These are phyloP conservation scores for Chironomus striatipennis DNA, from an alignment of 1,140 invertebrate species.

Conservation along the genomic window DNA sequence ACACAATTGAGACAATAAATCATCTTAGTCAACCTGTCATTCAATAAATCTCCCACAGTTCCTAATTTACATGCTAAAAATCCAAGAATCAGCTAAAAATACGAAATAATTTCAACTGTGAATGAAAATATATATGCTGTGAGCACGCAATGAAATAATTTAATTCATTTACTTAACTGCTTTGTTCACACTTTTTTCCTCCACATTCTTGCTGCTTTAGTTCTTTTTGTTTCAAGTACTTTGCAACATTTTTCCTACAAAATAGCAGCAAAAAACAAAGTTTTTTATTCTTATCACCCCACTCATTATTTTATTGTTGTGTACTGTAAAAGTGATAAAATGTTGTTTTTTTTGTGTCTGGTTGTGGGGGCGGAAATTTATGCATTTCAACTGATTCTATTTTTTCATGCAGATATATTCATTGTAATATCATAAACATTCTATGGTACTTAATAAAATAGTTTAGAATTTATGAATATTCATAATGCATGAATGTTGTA, in stretches of 20 bases:
- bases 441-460: neutral
- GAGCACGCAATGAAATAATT: conserved; percentile 21
- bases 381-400: neutral
- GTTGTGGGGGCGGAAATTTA: neutral
- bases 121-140: neutral
- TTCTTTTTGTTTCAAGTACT: too few relatives aligned
- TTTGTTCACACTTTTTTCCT: conserved; percentile 5
- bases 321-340: neutral
- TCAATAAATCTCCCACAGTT: too few relatives aligned
- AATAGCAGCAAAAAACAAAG: neutral
- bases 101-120: neutral
- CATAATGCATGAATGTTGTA: neutral
- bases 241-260: neutral
- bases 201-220: too few relatives aligned
- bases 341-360: neutral
- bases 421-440: neutral
- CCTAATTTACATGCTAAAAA: too few relatives aligned
- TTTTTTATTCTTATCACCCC: neutral
- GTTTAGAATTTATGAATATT: neutral
- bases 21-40: too few relatives aligned
- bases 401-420: neutral
- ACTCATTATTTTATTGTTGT: neutral
- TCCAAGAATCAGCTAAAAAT: neutral
- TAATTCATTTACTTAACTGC: conserved; percentile 18
- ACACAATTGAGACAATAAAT: too few relatives aligned